Percentiles rank a stretch among this genome's conserved stretches.
Evolutionary conservation across 2,113 vertebrate species (phyloP).

Genomic region (Aythya baeri): DNA sequence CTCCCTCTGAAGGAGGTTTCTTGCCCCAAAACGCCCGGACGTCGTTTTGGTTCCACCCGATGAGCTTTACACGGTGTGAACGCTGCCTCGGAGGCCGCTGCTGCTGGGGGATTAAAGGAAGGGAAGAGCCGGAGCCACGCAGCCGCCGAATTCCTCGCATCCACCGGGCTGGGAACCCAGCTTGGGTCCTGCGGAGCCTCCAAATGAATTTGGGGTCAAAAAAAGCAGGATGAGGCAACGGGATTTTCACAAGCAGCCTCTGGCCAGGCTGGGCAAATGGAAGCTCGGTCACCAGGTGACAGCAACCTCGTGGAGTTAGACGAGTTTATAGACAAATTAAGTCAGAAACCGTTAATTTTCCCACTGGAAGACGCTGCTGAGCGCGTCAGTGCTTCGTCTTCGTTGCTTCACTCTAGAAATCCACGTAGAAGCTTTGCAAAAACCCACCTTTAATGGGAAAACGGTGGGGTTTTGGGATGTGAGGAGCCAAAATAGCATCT

Average conservation of each 20-base stretch:
- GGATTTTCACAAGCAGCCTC: no score
- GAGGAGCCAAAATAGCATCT: neutral
- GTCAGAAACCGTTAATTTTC: neutral
- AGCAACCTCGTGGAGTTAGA: neutral
- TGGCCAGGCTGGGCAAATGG: neutral
- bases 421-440: neutral
- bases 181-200: neutral
- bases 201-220: neutral
- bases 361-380: neutral
- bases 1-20: neutral
- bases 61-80: fast-evolving
- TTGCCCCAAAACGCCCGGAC: fast-evolving
- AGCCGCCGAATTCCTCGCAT: fast-evolving
- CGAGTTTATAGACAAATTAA: neutral
- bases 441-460: fast-evolving
- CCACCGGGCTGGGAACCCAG: fast-evolving
- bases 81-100: fast-evolving
- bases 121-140: fast-evolving
- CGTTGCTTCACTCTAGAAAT: fast-evolving
- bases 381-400: fast-evolving
- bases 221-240: fast-evolving
- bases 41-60: neutral
- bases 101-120: neutral
- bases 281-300: neutral
- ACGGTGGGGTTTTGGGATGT: neutral